Base-by-base conservation (phyloP, 2,113 vertebrate species). In the Colistium nudipinnis region DNA sequence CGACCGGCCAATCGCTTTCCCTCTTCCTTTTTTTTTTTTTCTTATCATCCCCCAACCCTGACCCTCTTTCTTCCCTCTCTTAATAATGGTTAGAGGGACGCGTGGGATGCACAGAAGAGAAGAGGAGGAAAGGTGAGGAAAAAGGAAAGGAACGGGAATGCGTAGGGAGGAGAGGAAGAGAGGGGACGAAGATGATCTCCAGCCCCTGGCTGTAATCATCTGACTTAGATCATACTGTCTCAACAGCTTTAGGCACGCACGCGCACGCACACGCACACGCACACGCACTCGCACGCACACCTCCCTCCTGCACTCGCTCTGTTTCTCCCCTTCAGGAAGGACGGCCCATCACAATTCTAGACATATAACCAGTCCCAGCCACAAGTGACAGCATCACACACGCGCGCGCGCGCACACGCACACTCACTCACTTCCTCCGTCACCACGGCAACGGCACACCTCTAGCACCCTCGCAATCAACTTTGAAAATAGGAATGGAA, bases 281-380 rank as follows among this genome's bases (percentile, higher is more conserved):
- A 36, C 54, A 7, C 19, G 19, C 30, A 62, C 20, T 12, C 24
- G 27, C 47, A 36, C 57, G 20, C 6, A 78, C 54, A 59, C 65
- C 56, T 68, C 76, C 59, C 35, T 36, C 55, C 62, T 66, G 12
- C 74, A 30, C 78, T 47, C 68, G 57, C 64, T 57, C 62, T 51
- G 70, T 68, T 62, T 51, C 60, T 64, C 79, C 65, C 70, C 81
- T 74, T 79, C 66, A 62, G 66, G 54, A 73, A 81, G 63, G 81
- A 74, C 14, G 33, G 30, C 68, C 86, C 88, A 91, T 93, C 90
- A 89, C 90, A 49, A 76, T 89, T 92, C 93, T 72, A 90, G 61
- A 90, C 87, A 80, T 83, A 91, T 91, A 79, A 54, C 72, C 92
- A 90, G 90, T 83, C 89, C 85, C 86, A 64, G 89, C 85, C 90